A percentile compares a stretch with the other conserved stretches of the same genome.
Conservation (phyloP, 2,888 invertebrate species). For the Philaethria dido region DNA sequence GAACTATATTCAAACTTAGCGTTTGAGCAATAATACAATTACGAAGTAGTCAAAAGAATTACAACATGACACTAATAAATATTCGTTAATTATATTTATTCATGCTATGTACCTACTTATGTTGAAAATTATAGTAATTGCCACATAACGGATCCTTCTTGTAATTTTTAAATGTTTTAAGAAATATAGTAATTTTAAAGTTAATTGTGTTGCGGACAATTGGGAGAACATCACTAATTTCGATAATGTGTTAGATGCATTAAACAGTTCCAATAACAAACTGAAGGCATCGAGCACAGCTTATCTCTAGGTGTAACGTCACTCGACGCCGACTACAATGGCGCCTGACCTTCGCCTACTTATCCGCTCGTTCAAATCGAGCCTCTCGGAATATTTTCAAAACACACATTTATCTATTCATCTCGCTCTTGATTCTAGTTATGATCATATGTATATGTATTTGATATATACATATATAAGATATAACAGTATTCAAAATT, state of each 20-base stretch:
- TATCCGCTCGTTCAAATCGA: constrained; percentile 75
- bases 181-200: background rate
- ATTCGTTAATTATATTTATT: constrained; percentile 7
- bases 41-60: constrained; percentile 17
- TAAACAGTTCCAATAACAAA: constrained; percentile 20
- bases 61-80: constrained; percentile 9
- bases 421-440: constrained; percentile 43
- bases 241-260: constrained; percentile 9
- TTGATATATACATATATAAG: background rate
- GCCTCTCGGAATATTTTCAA: constrained; percentile 73
- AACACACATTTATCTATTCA: constrained; percentile 51
- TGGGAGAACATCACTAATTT: background rate
- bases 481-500: background rate
- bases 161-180: background rate
- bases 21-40: constrained; percentile 21
- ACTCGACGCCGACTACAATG: constrained; percentile 72
- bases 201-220: background rate
- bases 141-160: too few relatives aligned
- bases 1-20: constrained; percentile 19
- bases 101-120: background rate
- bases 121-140: background rate
- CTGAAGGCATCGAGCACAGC: constrained; percentile 47
- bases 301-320: constrained; percentile 66
- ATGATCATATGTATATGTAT: background rate
- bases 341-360: constrained; percentile 80